These are phyloP conservation scores for Chaitophorus viminalis DNA, from an alignment of 2,888 invertebrate genomes.

Conservation along the genomic window DNA sequence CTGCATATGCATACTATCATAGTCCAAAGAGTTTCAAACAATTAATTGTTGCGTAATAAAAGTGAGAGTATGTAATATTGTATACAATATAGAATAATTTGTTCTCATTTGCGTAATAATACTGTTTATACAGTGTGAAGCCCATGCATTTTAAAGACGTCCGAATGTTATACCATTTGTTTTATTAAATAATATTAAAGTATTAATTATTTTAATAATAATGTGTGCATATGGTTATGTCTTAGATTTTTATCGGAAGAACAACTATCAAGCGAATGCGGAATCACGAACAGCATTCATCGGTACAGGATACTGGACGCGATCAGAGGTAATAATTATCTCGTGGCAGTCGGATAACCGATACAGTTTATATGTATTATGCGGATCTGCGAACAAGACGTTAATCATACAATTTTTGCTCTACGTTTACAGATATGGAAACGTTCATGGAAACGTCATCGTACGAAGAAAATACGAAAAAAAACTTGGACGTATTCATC, in stretches of 20 bases:
- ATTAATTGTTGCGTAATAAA: not conserved
- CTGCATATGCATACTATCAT: no score
- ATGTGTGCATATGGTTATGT: not conserved
- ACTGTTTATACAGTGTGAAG: not conserved
- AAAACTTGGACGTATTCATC: slow-evolving; percentile 96
- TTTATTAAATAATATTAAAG: not conserved
- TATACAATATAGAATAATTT: no score
- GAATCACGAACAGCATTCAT: slow-evolving; percentile 94
- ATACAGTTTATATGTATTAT: not conserved
- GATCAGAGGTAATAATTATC: slow-evolving; percentile 68
- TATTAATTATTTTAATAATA: no score
- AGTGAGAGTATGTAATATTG: no score
- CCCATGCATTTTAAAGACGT: not conserved
- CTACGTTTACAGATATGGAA: slow-evolving; percentile 28
- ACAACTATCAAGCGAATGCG: slow-evolving; percentile 89
- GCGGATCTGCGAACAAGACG: not conserved
- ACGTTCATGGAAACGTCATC: slow-evolving; percentile 70
- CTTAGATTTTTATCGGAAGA: slow-evolving; percentile 80
- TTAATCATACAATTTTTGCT: not conserved
- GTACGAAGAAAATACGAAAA: slow-evolving; percentile 82
- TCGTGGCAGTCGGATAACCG: not conserved
- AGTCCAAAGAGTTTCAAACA: no score
- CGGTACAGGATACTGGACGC: slow-evolving; percentile 89
- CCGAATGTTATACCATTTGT: not conserved
- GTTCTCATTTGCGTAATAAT: no score